Conservation (phyloP, 2,888 invertebrate genomes). For the Gandaritis pyraliata region DNA sequence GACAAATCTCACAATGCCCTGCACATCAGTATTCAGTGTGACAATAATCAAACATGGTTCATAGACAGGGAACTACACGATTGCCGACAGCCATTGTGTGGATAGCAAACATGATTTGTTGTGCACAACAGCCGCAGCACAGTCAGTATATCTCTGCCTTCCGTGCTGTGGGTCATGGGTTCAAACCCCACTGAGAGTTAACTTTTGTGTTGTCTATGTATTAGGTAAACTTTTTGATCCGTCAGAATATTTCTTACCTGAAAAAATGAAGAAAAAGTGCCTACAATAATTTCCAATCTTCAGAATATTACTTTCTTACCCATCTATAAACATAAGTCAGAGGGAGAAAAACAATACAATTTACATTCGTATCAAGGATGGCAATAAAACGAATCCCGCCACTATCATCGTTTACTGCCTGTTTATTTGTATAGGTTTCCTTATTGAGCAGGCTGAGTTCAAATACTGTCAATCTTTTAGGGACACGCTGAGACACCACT, state of each 20-base stretch:
- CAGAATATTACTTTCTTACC: neutral
- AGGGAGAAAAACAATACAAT: slow-evolving; percentile 30
- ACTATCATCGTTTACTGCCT: slow-evolving; percentile 27
- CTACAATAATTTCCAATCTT: slow-evolving; percentile 18
- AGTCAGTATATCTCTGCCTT: too few species aligned
- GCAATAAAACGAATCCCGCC: slow-evolving; percentile 26
- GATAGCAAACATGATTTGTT: slow-evolving; percentile 43
- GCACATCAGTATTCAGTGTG: slow-evolving; percentile 23
- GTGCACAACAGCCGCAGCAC: too few species aligned
- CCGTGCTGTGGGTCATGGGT: too few species aligned
- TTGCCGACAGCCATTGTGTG: slow-evolving; percentile 39
- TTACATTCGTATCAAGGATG: slow-evolving; percentile 29
- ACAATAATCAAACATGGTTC: slow-evolving; percentile 35
- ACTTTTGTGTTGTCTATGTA: too few species aligned
- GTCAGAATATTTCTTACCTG: slow-evolving; percentile 12
- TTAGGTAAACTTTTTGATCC: too few species aligned
- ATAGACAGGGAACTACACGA: slow-evolving; percentile 32
- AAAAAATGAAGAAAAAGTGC: slow-evolving; percentile 10
- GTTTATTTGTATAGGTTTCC: slow-evolving; percentile 28
- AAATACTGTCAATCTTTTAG: slow-evolving; percentile 9
- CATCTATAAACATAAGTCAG: slow-evolving; percentile 24
- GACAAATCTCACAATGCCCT: slow-evolving; percentile 1
- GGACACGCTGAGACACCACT: too few species aligned
- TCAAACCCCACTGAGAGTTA: too few species aligned
- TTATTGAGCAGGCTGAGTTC: slow-evolving; percentile 21